Percentiles rank a stretch among this genome's conserved stretches.
Conservation (phyloP, 2,797 vertebrate species). For the Thunnus albacares region DNA sequence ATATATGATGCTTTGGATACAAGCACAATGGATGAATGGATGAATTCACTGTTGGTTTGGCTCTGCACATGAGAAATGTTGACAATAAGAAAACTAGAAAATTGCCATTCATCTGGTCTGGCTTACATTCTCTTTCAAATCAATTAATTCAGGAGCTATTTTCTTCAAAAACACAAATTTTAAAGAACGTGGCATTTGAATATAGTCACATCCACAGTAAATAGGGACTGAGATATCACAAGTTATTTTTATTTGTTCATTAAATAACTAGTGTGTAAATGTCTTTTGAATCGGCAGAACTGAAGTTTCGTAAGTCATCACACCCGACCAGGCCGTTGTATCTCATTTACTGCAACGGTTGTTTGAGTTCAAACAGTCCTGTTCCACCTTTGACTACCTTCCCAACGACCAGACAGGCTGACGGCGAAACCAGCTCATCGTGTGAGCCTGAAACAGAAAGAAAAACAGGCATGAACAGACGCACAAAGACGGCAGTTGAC, state of each 20-base stretch:
- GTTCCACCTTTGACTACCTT: slow-evolving; percentile 97
- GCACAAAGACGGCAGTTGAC: neutral
- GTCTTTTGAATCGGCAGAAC: neutral
- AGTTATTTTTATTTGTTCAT: neutral
- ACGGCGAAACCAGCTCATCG: slow-evolving; percentile 93
- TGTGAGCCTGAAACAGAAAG: slow-evolving; percentile 85
- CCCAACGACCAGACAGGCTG: slow-evolving; percentile 94
- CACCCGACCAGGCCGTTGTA: neutral
- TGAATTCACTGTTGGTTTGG: neutral
- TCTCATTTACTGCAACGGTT: slow-evolving; percentile 88
- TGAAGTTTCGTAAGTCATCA: too few species aligned
- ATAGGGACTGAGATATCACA: neutral
- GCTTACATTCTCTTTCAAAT: slow-evolving; percentile 2
- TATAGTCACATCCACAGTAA: neutral
- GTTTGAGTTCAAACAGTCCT: slow-evolving; percentile 96
- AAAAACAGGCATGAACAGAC: neutral
- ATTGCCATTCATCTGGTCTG: neutral
- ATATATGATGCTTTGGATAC: too few species aligned
- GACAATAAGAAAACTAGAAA: too few species aligned
- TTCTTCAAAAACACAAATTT: neutral
- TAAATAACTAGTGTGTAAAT: too few species aligned
- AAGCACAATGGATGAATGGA: neutral
- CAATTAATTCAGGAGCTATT: neutral
- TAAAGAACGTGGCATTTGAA: neutral
- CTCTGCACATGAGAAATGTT: too few species aligned